A percentile compares a stretch with the other conserved stretches of the same genome.
Conservation (phyloP, 2,888 invertebrate species). For the Neocrepidodera transversa region DNA sequence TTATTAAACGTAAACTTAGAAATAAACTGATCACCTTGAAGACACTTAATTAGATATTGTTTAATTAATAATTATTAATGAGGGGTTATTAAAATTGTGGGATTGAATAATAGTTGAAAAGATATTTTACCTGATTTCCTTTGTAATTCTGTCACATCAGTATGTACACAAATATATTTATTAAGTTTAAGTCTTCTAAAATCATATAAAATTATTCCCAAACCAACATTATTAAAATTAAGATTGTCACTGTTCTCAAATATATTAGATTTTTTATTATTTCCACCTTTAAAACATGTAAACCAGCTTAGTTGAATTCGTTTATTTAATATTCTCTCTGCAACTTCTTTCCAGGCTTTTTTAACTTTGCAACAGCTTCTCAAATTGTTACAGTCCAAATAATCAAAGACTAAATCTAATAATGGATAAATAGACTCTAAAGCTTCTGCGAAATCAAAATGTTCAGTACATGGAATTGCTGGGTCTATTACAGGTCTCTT, state of each 20-base stretch:
- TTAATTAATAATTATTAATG: too few species aligned
- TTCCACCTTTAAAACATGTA: slow-evolving; percentile 42
- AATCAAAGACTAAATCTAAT: slow-evolving; percentile 49
- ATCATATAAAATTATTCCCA: slow-evolving; percentile 51
- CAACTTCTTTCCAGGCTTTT: slow-evolving; percentile 48
- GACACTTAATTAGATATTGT: too few species aligned
- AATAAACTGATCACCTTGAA: too few species aligned
- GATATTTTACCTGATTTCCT: slow-evolving; percentile 40
- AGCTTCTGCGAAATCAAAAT: slow-evolving; percentile 49
- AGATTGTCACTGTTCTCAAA: slow-evolving; percentile 45
- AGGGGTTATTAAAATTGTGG: too few species aligned
- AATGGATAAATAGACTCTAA: slow-evolving; percentile 51
- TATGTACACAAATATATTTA: slow-evolving; percentile 49
- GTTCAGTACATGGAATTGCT: slow-evolving; percentile 35
- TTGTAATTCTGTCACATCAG: slow-evolving; percentile 29
- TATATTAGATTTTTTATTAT: slow-evolving; percentile 32
- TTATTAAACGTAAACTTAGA: too few species aligned
- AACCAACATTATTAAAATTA: slow-evolving; percentile 44
- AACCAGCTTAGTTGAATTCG: slow-evolving; percentile 49
- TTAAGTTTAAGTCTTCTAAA: slow-evolving; percentile 45
- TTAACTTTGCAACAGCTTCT: slow-evolving; percentile 46
- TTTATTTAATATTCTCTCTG: slow-evolving; percentile 43
- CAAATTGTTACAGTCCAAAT: slow-evolving; percentile 48
- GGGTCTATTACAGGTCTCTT: slow-evolving; percentile 35
- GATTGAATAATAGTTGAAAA: too few species aligned